Evolutionary conservation across 2,113 vertebrate genomes (phyloP).

Genomic region (Trichechus manatus): DNA sequence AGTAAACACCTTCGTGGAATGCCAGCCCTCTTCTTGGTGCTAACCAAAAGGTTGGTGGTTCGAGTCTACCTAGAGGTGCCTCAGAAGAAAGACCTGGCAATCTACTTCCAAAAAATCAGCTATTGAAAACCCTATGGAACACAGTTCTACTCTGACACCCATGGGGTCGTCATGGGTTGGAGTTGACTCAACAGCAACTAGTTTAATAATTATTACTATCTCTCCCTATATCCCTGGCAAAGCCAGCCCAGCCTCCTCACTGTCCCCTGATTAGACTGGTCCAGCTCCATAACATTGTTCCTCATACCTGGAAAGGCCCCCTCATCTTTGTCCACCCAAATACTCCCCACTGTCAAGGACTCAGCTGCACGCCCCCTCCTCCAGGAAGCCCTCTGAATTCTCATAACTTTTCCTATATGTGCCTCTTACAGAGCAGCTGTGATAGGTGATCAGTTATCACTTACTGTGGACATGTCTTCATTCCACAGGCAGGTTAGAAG

Average conservation of each 20-base stretch:
- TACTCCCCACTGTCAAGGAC: not conserved
- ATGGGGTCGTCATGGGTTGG: too few species aligned
- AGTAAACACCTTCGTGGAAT: fast-evolving
- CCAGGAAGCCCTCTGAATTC: not conserved
- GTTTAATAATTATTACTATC: not conserved
- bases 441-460: not conserved
- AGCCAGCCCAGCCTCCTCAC: not conserved
- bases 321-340: not conserved
- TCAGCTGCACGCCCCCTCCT: not conserved
- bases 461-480: not conserved
- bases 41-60: too few species aligned
- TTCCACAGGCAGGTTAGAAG: not conserved
- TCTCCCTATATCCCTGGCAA: not conserved
- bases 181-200: too few species aligned
- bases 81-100: too few species aligned
- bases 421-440: not conserved
- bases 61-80: too few species aligned
- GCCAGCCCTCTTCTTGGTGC: not conserved
- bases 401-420: not conserved
- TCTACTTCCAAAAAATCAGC: too few species aligned
- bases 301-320: not conserved
- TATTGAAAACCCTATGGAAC: too few species aligned
- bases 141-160: too few species aligned
- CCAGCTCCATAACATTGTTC: not conserved
- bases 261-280: too few species aligned